Conservation (phyloP, 2,888 invertebrate species). For the Hirtodrosophila duncani region DNA sequence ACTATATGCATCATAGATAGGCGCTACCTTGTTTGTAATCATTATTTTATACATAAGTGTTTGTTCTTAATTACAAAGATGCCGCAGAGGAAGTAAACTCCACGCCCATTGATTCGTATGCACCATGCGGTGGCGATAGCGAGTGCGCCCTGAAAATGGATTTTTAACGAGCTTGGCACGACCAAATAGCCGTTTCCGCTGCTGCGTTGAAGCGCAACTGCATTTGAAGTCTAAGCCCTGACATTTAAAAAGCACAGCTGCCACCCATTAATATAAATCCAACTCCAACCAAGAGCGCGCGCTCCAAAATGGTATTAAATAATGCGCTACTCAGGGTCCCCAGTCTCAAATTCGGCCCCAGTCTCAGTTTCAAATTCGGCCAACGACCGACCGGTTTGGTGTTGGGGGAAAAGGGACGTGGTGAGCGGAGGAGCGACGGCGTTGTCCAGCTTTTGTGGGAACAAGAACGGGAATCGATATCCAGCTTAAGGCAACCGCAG, state of each 20-base stretch:
- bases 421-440: neutral
- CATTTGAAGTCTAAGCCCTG: constrained; percentile 8
- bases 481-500: constrained; percentile 33
- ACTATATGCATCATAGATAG: constrained; percentile 87
- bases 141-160: constrained; percentile 15
- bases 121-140: too few species aligned
- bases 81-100: constrained; percentile 32
- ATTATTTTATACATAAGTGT: constrained; percentile 45
- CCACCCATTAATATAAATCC: constrained; percentile 50
- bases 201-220: constrained; percentile 1
- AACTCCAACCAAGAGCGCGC: constrained; percentile 29
- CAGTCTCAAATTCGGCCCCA: constrained; percentile 57
- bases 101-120: too few species aligned
- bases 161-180: constrained; percentile 45
- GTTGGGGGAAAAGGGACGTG: neutral
- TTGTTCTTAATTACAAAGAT: constrained; percentile 42
- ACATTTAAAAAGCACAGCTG: constrained; percentile 44
- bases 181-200: constrained; percentile 34
- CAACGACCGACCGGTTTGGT: constrained; percentile 49
- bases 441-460: constrained; percentile 53
- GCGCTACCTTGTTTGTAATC: neutral
- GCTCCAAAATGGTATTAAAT: constrained; percentile 48
- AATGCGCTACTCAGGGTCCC: constrained; percentile 62
- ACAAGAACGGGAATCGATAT: constrained; percentile 63
- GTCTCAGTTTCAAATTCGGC: constrained; percentile 55